A percentile compares a stretch with the other conserved stretches of the same genome.
Evolutionary conservation across 2,888 invertebrate genomes (phyloP).

Genomic region (Adineta ricciae): DNA sequence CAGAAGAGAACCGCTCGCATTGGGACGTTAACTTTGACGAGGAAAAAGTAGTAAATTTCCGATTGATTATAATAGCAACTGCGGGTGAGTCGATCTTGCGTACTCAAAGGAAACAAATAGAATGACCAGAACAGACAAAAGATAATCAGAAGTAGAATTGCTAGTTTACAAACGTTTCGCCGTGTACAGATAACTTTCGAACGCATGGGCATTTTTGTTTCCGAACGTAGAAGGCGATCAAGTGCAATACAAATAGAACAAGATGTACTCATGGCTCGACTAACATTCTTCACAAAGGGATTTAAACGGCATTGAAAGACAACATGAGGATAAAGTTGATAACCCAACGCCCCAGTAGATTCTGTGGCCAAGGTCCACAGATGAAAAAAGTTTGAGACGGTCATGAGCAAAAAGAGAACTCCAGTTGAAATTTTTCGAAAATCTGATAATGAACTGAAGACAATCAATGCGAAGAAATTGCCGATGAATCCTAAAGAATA

Average conservation of each 20-base stretch:
- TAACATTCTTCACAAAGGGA: background rate
- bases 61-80: background rate
- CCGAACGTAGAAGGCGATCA: background rate
- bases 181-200: background rate
- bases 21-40: background rate
- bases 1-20: background rate
- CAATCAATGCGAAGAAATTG: background rate
- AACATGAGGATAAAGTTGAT: background rate
- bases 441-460: background rate
- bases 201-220: background rate
- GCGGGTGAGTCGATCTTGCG: background rate
- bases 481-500: background rate
- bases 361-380: background rate
- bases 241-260: background rate
- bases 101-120: background rate
- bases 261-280: background rate
- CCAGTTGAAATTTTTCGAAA: background rate
- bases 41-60: background rate
- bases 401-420: background rate
- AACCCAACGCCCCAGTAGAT: background rate
- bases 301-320: background rate
- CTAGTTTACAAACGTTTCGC: background rate
- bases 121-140: background rate
- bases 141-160: background rate
- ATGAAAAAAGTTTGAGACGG: background rate